Percentiles rank a stretch among this genome's conserved stretches.
phyloP scores from a whole-genome alignment of 2,797 vertebrate species.

The Microctenopoma stevenorrisi region DNA sequence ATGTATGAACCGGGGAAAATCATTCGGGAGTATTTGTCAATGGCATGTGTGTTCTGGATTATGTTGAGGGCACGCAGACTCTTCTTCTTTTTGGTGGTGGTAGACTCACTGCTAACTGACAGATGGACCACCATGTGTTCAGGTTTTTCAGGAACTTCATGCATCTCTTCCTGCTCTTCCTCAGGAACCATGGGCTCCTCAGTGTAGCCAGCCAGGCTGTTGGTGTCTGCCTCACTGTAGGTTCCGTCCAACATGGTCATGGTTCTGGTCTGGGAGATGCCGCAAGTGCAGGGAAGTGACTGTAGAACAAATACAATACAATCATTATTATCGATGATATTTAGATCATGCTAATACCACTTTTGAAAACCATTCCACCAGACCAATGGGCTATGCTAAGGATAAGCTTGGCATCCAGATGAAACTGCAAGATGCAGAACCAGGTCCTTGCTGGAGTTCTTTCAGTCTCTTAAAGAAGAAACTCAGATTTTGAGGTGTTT shows the following conservation, averaged over 20 bases:
- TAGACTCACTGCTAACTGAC: slow-evolving; percentile 88
- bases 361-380: too few relatives aligned
- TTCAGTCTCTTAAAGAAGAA: too few relatives aligned
- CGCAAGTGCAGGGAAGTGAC: slow-evolving; percentile 89
- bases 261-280: slow-evolving; percentile 89
- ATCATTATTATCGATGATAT: neutral
- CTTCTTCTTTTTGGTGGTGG: slow-evolving; percentile 89
- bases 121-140: slow-evolving; percentile 92
- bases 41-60: slow-evolving; percentile 93
- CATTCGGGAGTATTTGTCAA: slow-evolving; percentile 95
- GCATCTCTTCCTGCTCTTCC: slow-evolving; percentile 87
- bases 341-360: too few relatives aligned
- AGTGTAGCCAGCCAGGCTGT: slow-evolving; percentile 93
- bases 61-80: slow-evolving; percentile 85
- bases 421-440: too few relatives aligned
- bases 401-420: too few relatives aligned
- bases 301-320: slow-evolving; percentile 16
- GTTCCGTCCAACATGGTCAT: slow-evolving; percentile 92
- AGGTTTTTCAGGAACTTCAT: slow-evolving; percentile 83
- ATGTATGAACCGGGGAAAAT: slow-evolving; percentile 97
- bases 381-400: too few relatives aligned
- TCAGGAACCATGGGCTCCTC: slow-evolving; percentile 87
- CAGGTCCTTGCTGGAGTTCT: too few relatives aligned
- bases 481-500: too few relatives aligned
- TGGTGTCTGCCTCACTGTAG: slow-evolving; percentile 93